These are phyloP conservation scores for Grammomys surdaster DNA, from an alignment of 2,113 vertebrate genomes.

Conservation along the genomic window DNA sequence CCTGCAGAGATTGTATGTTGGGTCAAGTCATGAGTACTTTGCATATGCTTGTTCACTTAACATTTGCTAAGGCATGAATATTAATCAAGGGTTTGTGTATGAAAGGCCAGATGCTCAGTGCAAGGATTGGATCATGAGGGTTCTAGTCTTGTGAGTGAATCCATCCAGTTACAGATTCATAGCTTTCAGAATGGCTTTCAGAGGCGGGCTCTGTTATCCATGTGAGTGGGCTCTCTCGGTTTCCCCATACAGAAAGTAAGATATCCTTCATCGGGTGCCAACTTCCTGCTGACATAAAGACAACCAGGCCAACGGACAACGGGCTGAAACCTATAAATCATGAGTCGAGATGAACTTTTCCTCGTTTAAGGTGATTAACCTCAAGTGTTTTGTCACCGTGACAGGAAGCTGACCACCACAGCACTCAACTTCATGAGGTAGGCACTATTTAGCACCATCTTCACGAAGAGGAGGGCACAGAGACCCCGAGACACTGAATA, in stretches of 20 bases:
- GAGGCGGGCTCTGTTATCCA: not conserved
- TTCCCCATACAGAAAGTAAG: not conserved
- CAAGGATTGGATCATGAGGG: not conserved
- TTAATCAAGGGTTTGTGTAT: not conserved
- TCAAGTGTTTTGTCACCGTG: not conserved
- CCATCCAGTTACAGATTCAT: too few species aligned
- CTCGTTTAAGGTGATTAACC: not conserved
- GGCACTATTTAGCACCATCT: too few species aligned
- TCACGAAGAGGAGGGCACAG: not conserved
- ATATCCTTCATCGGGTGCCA: not conserved
- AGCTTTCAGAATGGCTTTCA: not conserved
- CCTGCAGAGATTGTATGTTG: rapidly evolving
- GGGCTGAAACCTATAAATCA: not conserved
- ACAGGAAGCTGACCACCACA: not conserved
- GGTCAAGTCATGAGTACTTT: not conserved
- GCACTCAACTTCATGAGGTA: not conserved
- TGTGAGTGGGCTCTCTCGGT: not conserved
- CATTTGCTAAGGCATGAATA: not conserved
- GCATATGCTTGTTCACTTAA: rapidly evolving
- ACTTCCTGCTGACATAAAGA: not conserved
- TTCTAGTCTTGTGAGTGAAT: not conserved
- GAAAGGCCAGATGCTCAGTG: not conserved
- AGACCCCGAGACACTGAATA: not conserved
- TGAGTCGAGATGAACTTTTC: not conserved
- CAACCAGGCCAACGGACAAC: not conserved